Conservation (phyloP, 2,888 invertebrate genomes). For the Itoplectis maculator region DNA sequence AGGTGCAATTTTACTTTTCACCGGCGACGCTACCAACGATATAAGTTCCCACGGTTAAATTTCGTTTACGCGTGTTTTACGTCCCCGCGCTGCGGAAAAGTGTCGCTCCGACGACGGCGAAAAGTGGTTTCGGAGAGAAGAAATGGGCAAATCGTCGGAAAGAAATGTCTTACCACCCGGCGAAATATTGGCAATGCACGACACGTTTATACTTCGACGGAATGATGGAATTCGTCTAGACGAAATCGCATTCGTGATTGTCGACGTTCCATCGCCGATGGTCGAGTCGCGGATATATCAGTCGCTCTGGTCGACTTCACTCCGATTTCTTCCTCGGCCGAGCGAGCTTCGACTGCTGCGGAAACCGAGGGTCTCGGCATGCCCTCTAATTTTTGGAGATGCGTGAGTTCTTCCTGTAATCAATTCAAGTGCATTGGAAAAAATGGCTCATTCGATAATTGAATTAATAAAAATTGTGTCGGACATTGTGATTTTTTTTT, state of each 20-base stretch:
- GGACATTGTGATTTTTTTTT: neutral
- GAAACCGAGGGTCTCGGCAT: neutral
- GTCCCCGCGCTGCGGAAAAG: neutral
- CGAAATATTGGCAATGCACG: conserved; percentile 33
- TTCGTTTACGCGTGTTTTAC: neutral
- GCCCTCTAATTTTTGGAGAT: conserved; percentile 68
- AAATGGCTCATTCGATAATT: neutral
- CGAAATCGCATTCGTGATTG: conserved; percentile 60
- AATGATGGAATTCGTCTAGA: conserved; percentile 28
- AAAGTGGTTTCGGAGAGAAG: neutral
- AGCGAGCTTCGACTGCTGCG: conserved; percentile 12
- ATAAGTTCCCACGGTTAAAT: neutral
- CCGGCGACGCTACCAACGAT: neutral
- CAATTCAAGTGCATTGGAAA: too few species aligned
- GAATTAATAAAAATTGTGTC: neutral
- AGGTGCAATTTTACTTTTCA: conserved; percentile 17
- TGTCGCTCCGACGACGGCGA: neutral
- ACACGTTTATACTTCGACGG: conserved; percentile 49
- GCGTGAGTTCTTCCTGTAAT: conserved; percentile 58
- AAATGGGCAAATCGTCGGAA: neutral
- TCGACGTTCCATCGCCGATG: conserved; percentile 33
- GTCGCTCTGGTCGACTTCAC: conserved; percentile 19
- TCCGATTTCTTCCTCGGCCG: conserved; percentile 43
- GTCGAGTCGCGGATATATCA: conserved; percentile 28
- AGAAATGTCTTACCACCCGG: neutral